Evolutionary conservation across 1,140 invertebrate genomes (phyloP).

Genomic region (Macrostomum lignano): DNA sequence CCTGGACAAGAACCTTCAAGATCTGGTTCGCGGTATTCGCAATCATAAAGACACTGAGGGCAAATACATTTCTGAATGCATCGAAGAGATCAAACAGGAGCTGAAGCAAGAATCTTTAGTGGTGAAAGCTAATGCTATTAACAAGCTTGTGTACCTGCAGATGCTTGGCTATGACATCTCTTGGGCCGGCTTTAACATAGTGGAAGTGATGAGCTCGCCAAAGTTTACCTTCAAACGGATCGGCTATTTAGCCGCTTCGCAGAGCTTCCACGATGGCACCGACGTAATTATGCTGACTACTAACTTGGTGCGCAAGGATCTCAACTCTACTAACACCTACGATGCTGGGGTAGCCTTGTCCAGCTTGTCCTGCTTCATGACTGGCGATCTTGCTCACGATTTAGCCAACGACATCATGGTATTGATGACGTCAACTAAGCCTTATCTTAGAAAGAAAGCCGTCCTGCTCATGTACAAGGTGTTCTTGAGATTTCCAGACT

Average conservation of each 20-base stretch:
- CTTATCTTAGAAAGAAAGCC: constrained; percentile 90
- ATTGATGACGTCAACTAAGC: constrained; percentile 73
- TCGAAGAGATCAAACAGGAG: constrained; percentile 97
- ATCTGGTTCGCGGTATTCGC: constrained; percentile 84
- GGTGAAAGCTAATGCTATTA: constrained; percentile 92
- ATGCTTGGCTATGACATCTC: constrained; percentile 99
- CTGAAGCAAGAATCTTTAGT: constrained; percentile 77
- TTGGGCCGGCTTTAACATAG: constrained; percentile 97
- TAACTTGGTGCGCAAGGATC: constrained; percentile 95
- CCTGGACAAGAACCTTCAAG: constrained; percentile 97
- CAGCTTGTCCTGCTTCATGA: constrained; percentile 84
- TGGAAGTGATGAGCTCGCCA: constrained; percentile 96
- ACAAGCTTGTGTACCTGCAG: constrained; percentile 70
- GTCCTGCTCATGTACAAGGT: constrained; percentile 98
- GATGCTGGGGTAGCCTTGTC: constrained; percentile 80
- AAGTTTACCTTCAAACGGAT: constrained; percentile 92
- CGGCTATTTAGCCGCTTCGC: constrained; percentile 81
- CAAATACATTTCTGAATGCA: constrained; percentile 84
- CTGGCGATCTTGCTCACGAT: constrained; percentile 71
- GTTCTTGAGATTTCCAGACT: constrained; percentile 92
- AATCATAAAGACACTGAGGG: constrained; percentile 99
- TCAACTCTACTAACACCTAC: constrained; percentile 91
- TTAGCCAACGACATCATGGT: constrained; percentile 96
- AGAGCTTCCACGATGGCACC: constrained; percentile 79
- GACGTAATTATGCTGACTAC: constrained; percentile 94